A percentile compares a stretch with the other conserved stretches of the same genome.
Evolutionary conservation across 2,113 vertebrate species (phyloP).

Genomic region (Gopherus evgoodei): DNA sequence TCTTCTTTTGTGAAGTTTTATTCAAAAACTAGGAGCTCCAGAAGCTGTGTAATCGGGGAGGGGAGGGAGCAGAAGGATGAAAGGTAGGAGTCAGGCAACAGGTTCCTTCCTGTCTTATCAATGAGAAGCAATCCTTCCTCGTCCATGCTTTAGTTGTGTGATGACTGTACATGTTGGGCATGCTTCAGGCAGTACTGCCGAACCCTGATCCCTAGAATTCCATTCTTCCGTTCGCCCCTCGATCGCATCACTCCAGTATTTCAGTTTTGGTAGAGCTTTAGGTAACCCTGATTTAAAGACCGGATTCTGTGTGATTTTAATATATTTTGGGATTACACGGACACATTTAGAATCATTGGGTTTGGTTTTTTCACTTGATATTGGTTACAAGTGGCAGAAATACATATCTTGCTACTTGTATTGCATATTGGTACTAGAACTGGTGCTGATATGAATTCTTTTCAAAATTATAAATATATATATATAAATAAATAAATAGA

Average conservation of each 20-base stretch:
- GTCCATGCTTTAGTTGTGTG: neutral
- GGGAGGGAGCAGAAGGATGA: neutral
- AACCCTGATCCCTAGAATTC: neutral
- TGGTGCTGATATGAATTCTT: conserved; percentile 44
- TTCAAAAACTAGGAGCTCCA: conserved; percentile 4
- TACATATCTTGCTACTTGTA: conserved; percentile 36
- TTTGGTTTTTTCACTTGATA: conserved; percentile 13
- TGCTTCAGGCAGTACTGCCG: neutral
- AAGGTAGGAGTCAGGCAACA: neutral
- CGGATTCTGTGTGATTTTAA: conserved; percentile 6
- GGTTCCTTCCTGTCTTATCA: neutral
- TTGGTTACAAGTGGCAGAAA: conserved; percentile 36
- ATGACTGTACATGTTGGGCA: fast-evolving
- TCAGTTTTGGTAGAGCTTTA: conserved; percentile 29
- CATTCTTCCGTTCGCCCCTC: conserved; percentile 24
- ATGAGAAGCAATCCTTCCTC: neutral
- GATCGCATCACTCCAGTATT: neutral
- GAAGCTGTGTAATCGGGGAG: neutral
- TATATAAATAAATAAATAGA: conserved; percentile 55
- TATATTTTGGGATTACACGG: conserved; percentile 12
- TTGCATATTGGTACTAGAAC: conserved; percentile 28
- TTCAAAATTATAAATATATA: conserved; percentile 53
- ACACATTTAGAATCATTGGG: conserved; percentile 47
- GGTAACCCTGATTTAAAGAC: conserved; percentile 29
- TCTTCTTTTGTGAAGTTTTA: conserved; percentile 23